Percentiles rank a stretch among this genome's conserved stretches.
Evolutionary conservation across 2,797 vertebrate genomes (phyloP).

Genomic region (Sebastes ruberrimus): DNA sequence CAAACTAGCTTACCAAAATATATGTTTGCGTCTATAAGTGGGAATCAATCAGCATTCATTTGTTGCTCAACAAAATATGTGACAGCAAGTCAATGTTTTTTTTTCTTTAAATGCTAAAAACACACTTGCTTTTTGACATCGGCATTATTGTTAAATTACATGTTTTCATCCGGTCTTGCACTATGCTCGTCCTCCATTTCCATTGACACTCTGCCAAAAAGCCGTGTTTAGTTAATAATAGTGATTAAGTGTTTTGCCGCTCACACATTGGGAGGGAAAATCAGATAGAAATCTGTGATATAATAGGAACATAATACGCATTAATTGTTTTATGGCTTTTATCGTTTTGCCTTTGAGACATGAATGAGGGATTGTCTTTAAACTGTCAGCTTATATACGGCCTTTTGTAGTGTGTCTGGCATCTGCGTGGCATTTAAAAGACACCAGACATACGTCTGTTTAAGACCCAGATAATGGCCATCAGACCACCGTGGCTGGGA

Average conservation of each 20-base stretch:
- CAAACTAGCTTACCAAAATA: background rate
- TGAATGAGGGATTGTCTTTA: slow-evolving; percentile 35
- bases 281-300: background rate
- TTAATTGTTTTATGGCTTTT: slow-evolving; percentile 28
- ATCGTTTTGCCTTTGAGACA: slow-evolving; percentile 18
- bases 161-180: background rate
- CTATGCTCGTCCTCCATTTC: background rate
- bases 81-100: background rate
- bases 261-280: background rate
- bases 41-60: background rate
- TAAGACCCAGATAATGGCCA: slow-evolving; percentile 62
- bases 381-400: slow-evolving; percentile 24
- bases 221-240: slow-evolving; percentile 2
- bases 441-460: slow-evolving; percentile 67
- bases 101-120: background rate
- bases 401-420: slow-evolving; percentile 44
- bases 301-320: slow-evolving; percentile 3
- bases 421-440: slow-evolving; percentile 67
- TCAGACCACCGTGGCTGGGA: slow-evolving; percentile 65
- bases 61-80: background rate
- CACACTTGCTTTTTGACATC: background rate
- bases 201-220: background rate
- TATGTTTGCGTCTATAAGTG: background rate
- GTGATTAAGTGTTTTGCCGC: slow-evolving; percentile 22
- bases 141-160: background rate